Conservation (phyloP, 2,797 vertebrate species). For the Acanthurus tractus region DNA sequence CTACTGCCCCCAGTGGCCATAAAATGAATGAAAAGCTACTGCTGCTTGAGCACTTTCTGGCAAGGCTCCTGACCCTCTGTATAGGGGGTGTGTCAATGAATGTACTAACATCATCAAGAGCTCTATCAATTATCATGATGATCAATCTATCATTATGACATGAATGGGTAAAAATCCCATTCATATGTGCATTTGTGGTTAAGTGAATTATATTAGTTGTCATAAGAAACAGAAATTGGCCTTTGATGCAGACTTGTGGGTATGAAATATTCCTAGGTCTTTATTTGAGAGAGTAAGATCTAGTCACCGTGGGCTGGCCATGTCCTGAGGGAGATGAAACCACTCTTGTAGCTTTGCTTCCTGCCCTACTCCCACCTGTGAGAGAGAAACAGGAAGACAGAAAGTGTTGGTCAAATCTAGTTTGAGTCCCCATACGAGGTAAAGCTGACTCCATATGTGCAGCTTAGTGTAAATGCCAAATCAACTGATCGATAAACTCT, state of each 20-base stretch:
- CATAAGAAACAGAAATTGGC: not conserved
- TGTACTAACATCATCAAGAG: not conserved
- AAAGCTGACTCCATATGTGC: not conserved
- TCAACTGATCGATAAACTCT: constrained; percentile 13
- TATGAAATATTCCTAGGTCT: constrained; percentile 30
- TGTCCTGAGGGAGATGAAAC: constrained; percentile 95
- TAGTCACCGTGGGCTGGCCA: constrained; percentile 93
- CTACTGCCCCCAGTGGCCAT: constrained; percentile 25
- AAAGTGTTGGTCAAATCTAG: constrained; percentile 6
- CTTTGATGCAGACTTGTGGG: not conserved
- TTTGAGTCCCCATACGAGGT: not conserved
- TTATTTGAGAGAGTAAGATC: not conserved
- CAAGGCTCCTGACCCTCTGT: not conserved
- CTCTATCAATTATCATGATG: not conserved
- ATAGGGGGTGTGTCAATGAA: not conserved
- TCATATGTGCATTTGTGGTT: not conserved
- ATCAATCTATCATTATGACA: constrained; percentile 7
- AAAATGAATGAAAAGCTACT: not conserved
- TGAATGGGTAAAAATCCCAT: not conserved
- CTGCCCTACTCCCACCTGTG: constrained; percentile 93
- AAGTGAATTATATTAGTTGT: not conserved
- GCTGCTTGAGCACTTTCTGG: not conserved
- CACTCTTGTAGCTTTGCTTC: constrained; percentile 95
- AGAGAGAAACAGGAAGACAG: constrained; percentile 15
- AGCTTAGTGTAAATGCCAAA: not conserved